Evolutionary conservation across 35 echinoderm and acorn worm genomes (phyloP).

Genomic region (Stichopus chloronotus): DNA sequence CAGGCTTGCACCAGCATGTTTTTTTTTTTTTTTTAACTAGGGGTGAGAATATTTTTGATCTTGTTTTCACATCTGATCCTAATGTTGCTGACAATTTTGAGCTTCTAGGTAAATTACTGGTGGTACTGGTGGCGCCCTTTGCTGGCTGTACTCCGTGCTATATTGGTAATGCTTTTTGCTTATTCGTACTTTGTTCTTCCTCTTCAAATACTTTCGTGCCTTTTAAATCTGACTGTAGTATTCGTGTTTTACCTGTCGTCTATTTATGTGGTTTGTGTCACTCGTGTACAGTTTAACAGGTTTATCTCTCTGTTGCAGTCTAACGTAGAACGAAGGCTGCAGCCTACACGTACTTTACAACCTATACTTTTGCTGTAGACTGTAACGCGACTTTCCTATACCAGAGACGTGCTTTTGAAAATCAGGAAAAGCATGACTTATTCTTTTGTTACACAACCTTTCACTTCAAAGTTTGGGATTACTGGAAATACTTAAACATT

Average conservation of each 20-base stretch:
- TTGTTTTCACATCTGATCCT: too few species aligned
- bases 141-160: not conserved
- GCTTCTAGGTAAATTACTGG: too few species aligned
- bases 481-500: too few species aligned
- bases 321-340: slow-evolving; percentile 10
- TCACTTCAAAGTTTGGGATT: too few species aligned
- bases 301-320: not conserved
- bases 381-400: slow-evolving; percentile 25
- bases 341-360: not conserved
- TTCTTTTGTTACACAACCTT: not conserved
- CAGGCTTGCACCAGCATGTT: too few species aligned
- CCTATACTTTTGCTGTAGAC: slow-evolving; percentile 24
- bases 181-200: not conserved
- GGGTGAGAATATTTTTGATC: too few species aligned
- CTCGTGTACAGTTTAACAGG: not conserved
- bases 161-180: not conserved
- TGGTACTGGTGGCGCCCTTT: slow-evolving; percentile 19
- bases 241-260: not conserved
- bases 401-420: slow-evolving; percentile 29
- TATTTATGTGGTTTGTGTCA: not conserved
- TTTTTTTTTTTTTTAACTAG: too few species aligned
- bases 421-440: slow-evolving; percentile 5
- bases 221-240: not conserved
- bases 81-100: too few species aligned
- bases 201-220: not conserved